Evolutionary conservation across 2,888 invertebrate genomes (phyloP), one percentile per base, ranked within the genome.

Genomic region (Heteromurus nitidus): DNA sequence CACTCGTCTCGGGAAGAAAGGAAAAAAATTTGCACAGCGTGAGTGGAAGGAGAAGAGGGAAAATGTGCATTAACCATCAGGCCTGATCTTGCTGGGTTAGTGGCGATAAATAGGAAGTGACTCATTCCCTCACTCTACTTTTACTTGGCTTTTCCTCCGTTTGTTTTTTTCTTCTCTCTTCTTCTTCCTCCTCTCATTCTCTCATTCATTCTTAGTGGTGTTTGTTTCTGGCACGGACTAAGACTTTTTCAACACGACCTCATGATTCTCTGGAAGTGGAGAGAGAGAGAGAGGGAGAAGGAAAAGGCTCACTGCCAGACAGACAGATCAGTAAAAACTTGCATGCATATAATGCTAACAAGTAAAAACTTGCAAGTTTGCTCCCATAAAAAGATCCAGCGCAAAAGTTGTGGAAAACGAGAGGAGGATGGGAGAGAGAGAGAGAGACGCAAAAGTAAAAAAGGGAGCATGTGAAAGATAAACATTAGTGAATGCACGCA

Each of bases 51-150:
- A 18, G 36, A 20, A 55, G 50, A 76, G 28, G 28, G 44, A 50
- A 60, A 42, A 47, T 73, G 67, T 64, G 60, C 80, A 80, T 73
- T 73, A 73, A 65, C 73, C 47, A 60, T 50, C 2, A 55, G 36
- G 20, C 16, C 64, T 64, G 62, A 76, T 76, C 62, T 69, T 60
- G 44, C 58, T 68, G 64, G 30, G 44, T 13, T 53, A 28, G 65
- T 68, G 64, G 80, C 65, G 73, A 73, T 80, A 80, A 73, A 80
- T 80, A 80, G 80, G 80, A 80, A 80, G 80, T 73, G 72, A 73
- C 80, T 80, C 80, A 80, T 80, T 79, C 73, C 73, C 60, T 73
- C 67, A 77, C 62, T 77, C 47, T 55, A 47, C 16, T 50, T 69
- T 44, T 13, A 30, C 22, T 62, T 53, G 26, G 9, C 53, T 65